phyloP scores from a whole-genome alignment of 2,113 vertebrate species.

The Zapornia atra region DNA sequence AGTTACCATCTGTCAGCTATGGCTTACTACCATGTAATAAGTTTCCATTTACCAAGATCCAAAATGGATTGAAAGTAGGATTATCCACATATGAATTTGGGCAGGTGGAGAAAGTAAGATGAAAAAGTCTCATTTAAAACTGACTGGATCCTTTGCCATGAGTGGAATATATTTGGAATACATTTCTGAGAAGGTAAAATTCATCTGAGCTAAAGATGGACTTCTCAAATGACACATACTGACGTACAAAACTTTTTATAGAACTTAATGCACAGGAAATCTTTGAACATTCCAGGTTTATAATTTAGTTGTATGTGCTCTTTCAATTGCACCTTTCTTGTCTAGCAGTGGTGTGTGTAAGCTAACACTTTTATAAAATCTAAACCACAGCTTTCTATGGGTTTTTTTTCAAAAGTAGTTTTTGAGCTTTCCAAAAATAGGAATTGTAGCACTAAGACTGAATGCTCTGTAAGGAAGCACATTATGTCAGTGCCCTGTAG shows the following conservation, averaged over 20 bases:
- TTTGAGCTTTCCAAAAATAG: background rate
- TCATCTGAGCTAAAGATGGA: background rate
- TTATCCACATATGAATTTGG: background rate
- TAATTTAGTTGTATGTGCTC: background rate
- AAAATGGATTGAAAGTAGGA: background rate
- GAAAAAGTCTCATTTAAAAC: background rate
- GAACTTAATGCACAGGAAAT: background rate
- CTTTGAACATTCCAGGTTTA: background rate
- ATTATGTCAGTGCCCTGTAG: background rate
- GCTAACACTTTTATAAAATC: background rate
- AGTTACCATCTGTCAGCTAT: background rate
- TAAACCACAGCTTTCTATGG: background rate
- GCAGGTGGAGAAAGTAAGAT: background rate
- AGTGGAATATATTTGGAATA: background rate
- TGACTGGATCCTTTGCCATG: background rate
- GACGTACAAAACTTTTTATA: background rate
- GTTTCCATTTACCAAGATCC: background rate
- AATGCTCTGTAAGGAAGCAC: background rate
- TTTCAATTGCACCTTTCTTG: background rate
- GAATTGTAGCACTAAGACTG: background rate
- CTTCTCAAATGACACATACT: background rate
- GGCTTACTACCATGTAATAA: background rate
- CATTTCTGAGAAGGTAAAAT: background rate
- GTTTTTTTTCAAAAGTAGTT: background rate
- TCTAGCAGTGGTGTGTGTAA: background rate